A percentile compares a stretch with the other conserved stretches of the same genome.
phyloP scores from a whole-genome alignment of 2,113 vertebrate species.

The Mirounga angustirostris region DNA sequence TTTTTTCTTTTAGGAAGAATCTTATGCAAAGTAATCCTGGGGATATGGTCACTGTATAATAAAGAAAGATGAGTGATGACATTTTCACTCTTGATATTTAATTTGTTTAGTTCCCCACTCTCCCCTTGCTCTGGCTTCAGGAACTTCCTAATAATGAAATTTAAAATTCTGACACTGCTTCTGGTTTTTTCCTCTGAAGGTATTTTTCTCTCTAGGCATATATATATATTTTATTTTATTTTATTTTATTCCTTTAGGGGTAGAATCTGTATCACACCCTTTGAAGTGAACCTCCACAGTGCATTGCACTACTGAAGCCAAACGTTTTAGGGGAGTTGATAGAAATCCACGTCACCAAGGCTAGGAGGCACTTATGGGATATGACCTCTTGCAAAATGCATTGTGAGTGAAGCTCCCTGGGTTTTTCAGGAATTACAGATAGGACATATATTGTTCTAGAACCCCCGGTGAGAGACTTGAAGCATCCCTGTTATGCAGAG shows the following conservation, averaged over 20 bases:
- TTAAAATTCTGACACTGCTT: background rate
- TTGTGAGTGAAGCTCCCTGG: background rate
- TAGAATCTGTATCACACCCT: constrained; percentile 7
- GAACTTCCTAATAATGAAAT: background rate
- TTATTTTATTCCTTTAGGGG: background rate
- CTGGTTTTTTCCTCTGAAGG: background rate
- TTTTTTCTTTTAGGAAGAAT: background rate
- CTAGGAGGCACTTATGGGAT: background rate
- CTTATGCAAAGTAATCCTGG: background rate
- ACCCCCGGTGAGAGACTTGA: background rate
- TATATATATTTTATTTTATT: background rate
- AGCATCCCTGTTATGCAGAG: background rate
- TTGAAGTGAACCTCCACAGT: background rate
- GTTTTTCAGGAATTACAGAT: background rate
- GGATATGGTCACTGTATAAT: background rate
- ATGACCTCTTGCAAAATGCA: background rate
- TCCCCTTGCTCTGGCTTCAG: background rate
- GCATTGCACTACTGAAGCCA: constrained; percentile 1
- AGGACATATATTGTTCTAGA: background rate
- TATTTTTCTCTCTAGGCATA: background rate
- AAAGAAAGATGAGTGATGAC: background rate
- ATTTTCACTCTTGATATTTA: background rate
- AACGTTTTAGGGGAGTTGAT: constrained; percentile 4
- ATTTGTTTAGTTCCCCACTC: background rate
- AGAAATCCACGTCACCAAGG: background rate